Conservation (phyloP, 2,797 vertebrate genomes). For the Poecilia gillii region DNA sequence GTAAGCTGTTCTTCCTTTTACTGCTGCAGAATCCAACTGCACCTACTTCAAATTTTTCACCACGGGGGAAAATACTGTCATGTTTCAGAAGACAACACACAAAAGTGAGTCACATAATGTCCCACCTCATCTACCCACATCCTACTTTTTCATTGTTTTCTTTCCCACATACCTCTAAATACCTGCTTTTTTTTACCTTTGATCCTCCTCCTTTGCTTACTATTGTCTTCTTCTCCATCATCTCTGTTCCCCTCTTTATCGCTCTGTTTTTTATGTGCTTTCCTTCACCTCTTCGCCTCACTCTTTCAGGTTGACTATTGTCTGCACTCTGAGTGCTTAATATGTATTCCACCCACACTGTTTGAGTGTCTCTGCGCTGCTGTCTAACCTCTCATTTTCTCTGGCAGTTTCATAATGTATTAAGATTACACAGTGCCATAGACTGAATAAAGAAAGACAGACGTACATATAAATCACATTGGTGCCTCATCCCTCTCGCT, state of each 20-base stretch:
- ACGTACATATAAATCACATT: constrained; percentile 21
- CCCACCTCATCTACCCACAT: constrained; percentile 36
- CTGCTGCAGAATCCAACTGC: constrained; percentile 85
- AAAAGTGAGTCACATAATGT: constrained; percentile 81
- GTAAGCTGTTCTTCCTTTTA: not conserved
- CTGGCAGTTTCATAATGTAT: constrained; percentile 53
- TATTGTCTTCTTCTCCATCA: not conserved
- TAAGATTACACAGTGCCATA: constrained; percentile 27
- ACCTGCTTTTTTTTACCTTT: not conserved
- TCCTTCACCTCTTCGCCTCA: constrained; percentile 33
- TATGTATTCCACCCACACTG: constrained; percentile 68
- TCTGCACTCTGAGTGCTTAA: constrained; percentile 53
- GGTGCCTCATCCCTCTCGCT: constrained; percentile 15
- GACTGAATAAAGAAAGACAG: constrained; percentile 28
- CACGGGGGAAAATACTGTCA: constrained; percentile 84
- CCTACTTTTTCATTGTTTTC: not conserved
- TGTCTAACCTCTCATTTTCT: constrained; percentile 56
- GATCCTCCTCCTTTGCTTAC: not conserved
- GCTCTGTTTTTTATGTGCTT: constrained; percentile 2
- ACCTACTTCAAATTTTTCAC: constrained; percentile 93
- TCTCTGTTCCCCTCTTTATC: constrained; percentile 2
- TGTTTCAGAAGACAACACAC: constrained; percentile 87
- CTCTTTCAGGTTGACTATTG: constrained; percentile 49
- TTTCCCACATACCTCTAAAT: not conserved
- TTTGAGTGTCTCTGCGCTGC: constrained; percentile 60